Evolutionary conservation across 2,797 vertebrate genomes (phyloP).

Genomic region (Rhinatrema bivittatum): DNA sequence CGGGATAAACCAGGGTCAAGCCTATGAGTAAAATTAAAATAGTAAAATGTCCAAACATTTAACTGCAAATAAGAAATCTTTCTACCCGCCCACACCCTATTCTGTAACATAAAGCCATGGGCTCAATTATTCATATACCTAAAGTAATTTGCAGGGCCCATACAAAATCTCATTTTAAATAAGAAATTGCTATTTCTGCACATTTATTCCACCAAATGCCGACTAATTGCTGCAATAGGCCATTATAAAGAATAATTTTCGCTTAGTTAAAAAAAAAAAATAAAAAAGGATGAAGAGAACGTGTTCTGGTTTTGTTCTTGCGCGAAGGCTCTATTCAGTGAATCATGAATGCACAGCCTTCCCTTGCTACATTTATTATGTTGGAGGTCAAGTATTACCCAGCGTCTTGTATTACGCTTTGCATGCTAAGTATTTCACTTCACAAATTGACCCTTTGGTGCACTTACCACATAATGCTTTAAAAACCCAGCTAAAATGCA

Average conservation of each 20-base stretch:
- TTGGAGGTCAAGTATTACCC: constrained; percentile 99
- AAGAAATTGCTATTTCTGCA: constrained; percentile 77
- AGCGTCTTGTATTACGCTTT: constrained; percentile 94
- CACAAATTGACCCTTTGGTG: constrained; percentile 95
- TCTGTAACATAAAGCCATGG: constrained; percentile 60
- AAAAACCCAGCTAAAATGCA: constrained; percentile 92
- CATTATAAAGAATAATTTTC: constrained; percentile 81
- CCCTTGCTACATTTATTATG: constrained; percentile 96
- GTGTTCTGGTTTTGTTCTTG: constrained; percentile 83
- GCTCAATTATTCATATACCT: constrained; percentile 70
- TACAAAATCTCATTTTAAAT: constrained; percentile 74
- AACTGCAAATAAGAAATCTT: constrained; percentile 72
- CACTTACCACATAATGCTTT: constrained; percentile 87
- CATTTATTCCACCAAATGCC: constrained; percentile 76
- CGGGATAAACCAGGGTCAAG: constrained; percentile 61
- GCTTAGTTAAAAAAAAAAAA: constrained; percentile 70
- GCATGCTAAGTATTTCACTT: constrained; percentile 98
- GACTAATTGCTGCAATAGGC: constrained; percentile 80
- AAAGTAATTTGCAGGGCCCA: constrained; percentile 67
- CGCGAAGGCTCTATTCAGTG: constrained; percentile 81
- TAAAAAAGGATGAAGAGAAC: constrained; percentile 79
- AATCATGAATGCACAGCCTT: constrained; percentile 89
- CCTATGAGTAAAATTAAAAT: constrained; percentile 67
- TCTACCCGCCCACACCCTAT: constrained; percentile 60
- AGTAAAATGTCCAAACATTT: constrained; percentile 76